Evolutionary conservation across 2,113 vertebrate species (phyloP).

Genomic region (Petrocephalus zakoni): DNA sequence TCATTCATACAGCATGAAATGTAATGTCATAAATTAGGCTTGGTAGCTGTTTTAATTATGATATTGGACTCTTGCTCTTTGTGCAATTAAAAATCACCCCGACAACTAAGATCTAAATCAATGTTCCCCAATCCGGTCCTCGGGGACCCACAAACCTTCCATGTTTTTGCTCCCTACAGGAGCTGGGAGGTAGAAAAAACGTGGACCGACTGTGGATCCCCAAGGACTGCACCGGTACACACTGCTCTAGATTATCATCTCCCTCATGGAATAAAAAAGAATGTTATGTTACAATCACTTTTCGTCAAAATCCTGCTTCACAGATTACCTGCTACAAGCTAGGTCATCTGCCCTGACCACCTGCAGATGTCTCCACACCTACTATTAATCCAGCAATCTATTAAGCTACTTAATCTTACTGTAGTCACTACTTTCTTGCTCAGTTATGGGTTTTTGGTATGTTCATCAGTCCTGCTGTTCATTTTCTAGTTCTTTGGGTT

Average conservation of each 20-base stretch:
- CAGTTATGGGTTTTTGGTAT: not conserved
- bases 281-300: not conserved
- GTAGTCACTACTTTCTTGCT: not conserved
- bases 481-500: not conserved
- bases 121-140: not conserved
- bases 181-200: not conserved
- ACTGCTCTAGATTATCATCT: not conserved
- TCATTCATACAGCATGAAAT: not conserved
- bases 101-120: not conserved
- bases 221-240: not conserved
- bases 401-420: not conserved
- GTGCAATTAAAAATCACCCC: not conserved
- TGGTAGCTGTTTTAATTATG: slow-evolving; percentile 1
- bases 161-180: not conserved
- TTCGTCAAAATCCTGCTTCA: not conserved
- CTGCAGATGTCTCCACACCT: not conserved
- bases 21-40: not conserved
- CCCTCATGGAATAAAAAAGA: not conserved
- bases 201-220: not conserved
- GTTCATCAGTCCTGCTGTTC: not conserved
- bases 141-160: not conserved
- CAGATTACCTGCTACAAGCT: not conserved
- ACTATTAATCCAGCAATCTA: not conserved
- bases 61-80: not conserved
- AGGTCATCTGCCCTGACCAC: not conserved